phyloP scores from a whole-genome alignment of 2,797 vertebrate species.

The Pygocentrus nattereri region DNA sequence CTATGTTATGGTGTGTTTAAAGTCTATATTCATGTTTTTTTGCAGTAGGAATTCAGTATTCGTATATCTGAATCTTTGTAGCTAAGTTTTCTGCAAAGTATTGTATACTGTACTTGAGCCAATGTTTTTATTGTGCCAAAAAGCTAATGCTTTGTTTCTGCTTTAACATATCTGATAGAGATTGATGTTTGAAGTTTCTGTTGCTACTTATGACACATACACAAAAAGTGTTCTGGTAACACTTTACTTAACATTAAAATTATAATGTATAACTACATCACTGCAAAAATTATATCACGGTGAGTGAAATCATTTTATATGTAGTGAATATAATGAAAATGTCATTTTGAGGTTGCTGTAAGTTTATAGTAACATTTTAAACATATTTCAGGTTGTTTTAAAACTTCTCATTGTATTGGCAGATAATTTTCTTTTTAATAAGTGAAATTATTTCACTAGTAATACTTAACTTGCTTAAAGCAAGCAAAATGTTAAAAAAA shows the following conservation, averaged over 20 bases:
- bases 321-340: too few relatives aligned
- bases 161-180: slow-evolving; percentile 22
- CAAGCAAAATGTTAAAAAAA: too few relatives aligned
- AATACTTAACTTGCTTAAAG: too few relatives aligned
- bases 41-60: background rate
- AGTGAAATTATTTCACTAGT: too few relatives aligned
- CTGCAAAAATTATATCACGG: background rate
- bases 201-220: slow-evolving; percentile 50
- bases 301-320: too few relatives aligned
- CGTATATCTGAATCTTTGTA: slow-evolving; percentile 52
- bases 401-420: too few relatives aligned
- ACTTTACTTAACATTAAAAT: background rate
- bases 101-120: slow-evolving; percentile 52
- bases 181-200: slow-evolving; percentile 28
- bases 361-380: too few relatives aligned
- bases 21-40: background rate
- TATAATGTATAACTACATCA: background rate
- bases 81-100: slow-evolving; percentile 23
- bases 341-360: too few relatives aligned
- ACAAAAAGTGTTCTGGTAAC: slow-evolving; percentile 22
- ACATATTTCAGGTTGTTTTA: too few relatives aligned
- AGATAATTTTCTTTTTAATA: too few relatives aligned
- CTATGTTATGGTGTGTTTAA: background rate
- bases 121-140: slow-evolving; percentile 70
- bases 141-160: slow-evolving; percentile 65